These are phyloP conservation scores for Cantharis flavilabris DNA, from an alignment of 2,888 invertebrate genomes.

Conservation along the genomic window DNA sequence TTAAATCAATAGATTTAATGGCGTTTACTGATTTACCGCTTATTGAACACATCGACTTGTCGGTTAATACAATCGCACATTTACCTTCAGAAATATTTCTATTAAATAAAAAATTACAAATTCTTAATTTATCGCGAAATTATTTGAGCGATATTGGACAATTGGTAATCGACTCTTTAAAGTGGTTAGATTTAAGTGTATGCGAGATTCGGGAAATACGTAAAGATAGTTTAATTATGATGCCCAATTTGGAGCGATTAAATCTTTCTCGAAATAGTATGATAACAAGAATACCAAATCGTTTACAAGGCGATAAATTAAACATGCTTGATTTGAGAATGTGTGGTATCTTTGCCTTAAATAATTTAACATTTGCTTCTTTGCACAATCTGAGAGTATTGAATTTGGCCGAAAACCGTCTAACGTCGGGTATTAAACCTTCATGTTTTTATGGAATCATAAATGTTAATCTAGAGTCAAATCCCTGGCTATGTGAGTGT, in stretches of 20 bases:
- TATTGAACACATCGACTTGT: constrained; percentile 68
- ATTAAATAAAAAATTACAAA: constrained; percentile 63
- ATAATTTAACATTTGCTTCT: constrained; percentile 66
- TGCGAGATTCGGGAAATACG: constrained; percentile 68
- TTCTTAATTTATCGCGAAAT: constrained; percentile 69
- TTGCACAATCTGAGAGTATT: constrained; percentile 65
- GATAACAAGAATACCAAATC: constrained; percentile 64
- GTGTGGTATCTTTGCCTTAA: constrained; percentile 65
- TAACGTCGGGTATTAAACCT: constrained; percentile 65
- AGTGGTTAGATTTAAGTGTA: constrained; percentile 65
- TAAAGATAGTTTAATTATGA: constrained; percentile 61
- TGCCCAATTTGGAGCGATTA: constrained; percentile 64
- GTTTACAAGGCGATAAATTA: constrained; percentile 64
- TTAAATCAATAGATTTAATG: constrained; percentile 63
- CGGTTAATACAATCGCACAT: constrained; percentile 68
- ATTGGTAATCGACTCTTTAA: constrained; percentile 63
- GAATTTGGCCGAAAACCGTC: constrained; percentile 71
- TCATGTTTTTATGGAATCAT: constrained; percentile 65
- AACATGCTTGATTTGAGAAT: constrained; percentile 64
- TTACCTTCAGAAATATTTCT: constrained; percentile 65
- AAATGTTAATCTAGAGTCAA: constrained; percentile 68
- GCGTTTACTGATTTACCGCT: constrained; percentile 65
- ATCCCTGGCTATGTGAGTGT: constrained; percentile 80
- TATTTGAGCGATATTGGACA: constrained; percentile 64
- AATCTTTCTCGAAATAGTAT: constrained; percentile 68